Percentiles rank a stretch among this genome's conserved stretches.
Conservation (phyloP, 2,113 vertebrate genomes). For the Xerus inauris region DNA sequence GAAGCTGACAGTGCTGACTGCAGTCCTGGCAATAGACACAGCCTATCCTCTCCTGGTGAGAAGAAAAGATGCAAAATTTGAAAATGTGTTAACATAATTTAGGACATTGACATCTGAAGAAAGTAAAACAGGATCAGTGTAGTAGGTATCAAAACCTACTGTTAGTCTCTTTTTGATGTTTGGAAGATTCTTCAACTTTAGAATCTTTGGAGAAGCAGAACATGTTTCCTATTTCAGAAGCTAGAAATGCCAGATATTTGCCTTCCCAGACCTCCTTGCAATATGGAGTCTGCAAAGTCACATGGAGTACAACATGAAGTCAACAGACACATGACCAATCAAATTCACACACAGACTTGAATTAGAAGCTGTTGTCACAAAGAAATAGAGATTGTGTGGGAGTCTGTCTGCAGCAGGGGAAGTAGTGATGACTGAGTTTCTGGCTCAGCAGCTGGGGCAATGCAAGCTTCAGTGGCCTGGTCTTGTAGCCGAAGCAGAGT, state of each 20-base stretch:
- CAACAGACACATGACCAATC: background rate
- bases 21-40: too few relatives aligned
- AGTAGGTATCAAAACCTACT: background rate
- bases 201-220: background rate
- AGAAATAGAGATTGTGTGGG: background rate
- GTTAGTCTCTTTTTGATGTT: background rate
- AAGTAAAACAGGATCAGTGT: background rate
- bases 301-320: too few relatives aligned
- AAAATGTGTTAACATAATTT: background rate
- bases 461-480: background rate
- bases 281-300: too few relatives aligned
- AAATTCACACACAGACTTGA: background rate
- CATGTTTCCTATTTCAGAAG: background rate
- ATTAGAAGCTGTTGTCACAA: background rate
- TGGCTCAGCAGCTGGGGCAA: background rate
- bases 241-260: background rate
- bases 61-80: background rate
- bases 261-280: background rate
- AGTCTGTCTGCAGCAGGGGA: background rate
- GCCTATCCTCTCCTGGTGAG: background rate
- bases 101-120: background rate
- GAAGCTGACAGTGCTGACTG: too few relatives aligned
- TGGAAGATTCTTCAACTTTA: conserved; percentile 1
- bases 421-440: background rate
- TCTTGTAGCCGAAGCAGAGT: background rate